Evolutionary conservation across 2,888 invertebrate genomes (phyloP), one percentile per base, ranked within the genome.

Genomic region (Chloroclysta siterata): DNA sequence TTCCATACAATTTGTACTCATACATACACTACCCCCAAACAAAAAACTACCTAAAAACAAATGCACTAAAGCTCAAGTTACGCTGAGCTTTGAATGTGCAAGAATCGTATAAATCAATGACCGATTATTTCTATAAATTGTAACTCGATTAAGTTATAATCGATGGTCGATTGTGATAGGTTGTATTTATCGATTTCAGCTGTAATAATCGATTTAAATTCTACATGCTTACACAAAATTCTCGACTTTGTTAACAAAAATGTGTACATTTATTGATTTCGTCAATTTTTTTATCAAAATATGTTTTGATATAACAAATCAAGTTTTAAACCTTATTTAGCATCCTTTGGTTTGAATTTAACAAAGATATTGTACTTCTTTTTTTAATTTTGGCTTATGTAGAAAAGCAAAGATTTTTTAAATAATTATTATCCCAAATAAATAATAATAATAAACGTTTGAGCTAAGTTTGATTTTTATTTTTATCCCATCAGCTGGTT

Each of bases 71-170:
- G 74, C 72, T 8, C 4, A 56, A 58, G 72, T 65, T 81, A 1
- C n/a, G 51, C 2, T 65, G 52, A 0, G 28, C 10, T 36, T 51
- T 51, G 44, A 63, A 69, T 74, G 67, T 70, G 68, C 69, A 74
- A 75, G 71, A 77, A 73, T 78, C 79, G 78, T 74, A 89, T 92
- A 92, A 90, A 91, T 92, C 90, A 90, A 82, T 82, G 84, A 82
- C 85, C 88, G 89, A 90, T 91, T 92, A 91, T 91, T 91, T 89
- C 90, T 90, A 90, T 90, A 92, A 92, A 91, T 92, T 84, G 86
- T 90, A 89, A 88, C 88, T 90, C 88, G 88, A 90, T 90, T 90
- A 90, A 89, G 88, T 88, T 90, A 89, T 89, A 91, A 90, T 90
- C 89, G 89, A 86, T 84, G 79, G 80, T 74, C 76, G 82, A 85